Conservation (phyloP, 1,140 invertebrate genomes). For the Rhizoglyphus robini region DNA sequence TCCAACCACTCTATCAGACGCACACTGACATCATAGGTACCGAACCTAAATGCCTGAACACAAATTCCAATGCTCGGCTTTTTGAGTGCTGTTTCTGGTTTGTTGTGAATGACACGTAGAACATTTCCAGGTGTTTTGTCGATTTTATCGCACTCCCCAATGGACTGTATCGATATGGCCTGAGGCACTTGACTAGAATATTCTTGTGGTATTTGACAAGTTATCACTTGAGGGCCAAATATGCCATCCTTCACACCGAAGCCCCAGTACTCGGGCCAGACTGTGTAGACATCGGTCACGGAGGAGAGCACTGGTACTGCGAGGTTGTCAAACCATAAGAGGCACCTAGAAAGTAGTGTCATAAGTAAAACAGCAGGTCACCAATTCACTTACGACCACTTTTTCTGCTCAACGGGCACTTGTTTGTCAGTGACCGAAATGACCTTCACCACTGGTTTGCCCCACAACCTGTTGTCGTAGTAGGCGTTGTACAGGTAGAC, state of each 20-base stretch:
- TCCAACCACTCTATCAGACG: conserved; percentile 19
- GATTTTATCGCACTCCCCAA: conserved; percentile 49
- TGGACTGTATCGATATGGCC: conserved; percentile 52
- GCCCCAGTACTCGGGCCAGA: conserved; percentile 76
- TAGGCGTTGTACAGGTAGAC: conserved; percentile 79
- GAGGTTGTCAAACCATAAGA: conserved; percentile 73
- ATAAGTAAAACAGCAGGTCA: neutral
- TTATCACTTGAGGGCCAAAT: conserved; percentile 75
- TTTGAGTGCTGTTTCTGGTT: conserved; percentile 14
- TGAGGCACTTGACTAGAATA: conserved; percentile 45
- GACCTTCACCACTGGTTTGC: conserved; percentile 61
- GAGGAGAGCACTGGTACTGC: conserved; percentile 62
- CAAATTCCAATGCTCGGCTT: conserved; percentile 14
- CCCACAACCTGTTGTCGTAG: conserved; percentile 60
- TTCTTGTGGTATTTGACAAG: conserved; percentile 56
- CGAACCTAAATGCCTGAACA: conserved; percentile 16
- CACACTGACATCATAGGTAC: conserved; percentile 19
- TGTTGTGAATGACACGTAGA: conserved; percentile 62
- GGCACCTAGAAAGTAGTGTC: conserved; percentile 40
- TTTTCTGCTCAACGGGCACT: conserved; percentile 57
- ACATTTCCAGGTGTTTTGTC: conserved; percentile 77
- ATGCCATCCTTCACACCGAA: conserved; percentile 76
- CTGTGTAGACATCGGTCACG: conserved; percentile 61
- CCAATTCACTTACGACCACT: neutral
- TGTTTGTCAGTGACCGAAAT: conserved; percentile 76